Evolutionary conservation across 2,797 vertebrate genomes (phyloP).

Genomic region (Falco rusticolus): DNA sequence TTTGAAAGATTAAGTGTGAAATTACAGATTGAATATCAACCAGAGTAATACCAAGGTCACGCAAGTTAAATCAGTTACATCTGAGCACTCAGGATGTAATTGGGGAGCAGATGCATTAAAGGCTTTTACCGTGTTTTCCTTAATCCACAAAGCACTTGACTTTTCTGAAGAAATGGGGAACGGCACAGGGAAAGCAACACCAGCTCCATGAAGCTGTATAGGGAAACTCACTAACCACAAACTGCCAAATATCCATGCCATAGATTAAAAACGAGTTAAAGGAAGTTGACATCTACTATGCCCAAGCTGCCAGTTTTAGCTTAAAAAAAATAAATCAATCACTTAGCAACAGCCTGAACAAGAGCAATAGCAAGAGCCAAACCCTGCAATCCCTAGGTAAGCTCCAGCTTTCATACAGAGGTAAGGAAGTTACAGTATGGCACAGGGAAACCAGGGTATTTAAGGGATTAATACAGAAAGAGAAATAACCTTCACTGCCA

Average conservation of each 20-base stretch:
- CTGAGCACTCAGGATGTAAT: conserved; percentile 6
- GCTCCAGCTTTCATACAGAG: not conserved
- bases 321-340: not conserved
- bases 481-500: not conserved
- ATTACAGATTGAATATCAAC: conserved; percentile 11
- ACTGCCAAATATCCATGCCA: not conserved
- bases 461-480: not conserved
- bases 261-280: not conserved
- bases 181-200: not conserved
- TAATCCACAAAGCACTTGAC: conserved; percentile 3
- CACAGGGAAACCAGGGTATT: not conserved
- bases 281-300: not conserved
- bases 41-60: not conserved
- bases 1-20: conserved; percentile 58
- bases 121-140: not conserved
- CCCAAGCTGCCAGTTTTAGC: not conserved
- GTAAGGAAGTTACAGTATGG: not conserved
- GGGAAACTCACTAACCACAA: not conserved
- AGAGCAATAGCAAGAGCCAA: not conserved
- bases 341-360: not conserved
- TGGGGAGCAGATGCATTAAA: not conserved
- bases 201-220: not conserved
- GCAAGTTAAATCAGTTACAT: conserved; percentile 3
- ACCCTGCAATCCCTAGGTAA: not conserved
- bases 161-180: not conserved